A percentile compares a stretch with the other conserved stretches of the same genome.
Conservation (phyloP, 1,140 invertebrate species). For the Brachionus calyciflorus region DNA sequence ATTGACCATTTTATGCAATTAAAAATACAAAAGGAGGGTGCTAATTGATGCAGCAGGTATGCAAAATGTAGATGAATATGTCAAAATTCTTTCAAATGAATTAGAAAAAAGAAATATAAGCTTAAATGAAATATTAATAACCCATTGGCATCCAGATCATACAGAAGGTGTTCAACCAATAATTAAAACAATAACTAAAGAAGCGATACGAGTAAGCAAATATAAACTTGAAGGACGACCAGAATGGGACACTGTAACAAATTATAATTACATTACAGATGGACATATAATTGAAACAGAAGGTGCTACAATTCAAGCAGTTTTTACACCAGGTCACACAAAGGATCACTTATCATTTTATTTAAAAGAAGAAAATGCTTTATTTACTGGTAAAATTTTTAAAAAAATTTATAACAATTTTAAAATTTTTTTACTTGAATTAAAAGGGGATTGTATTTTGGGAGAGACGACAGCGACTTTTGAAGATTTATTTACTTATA, state of each 20-base stretch:
- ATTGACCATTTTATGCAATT: no score
- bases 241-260: slow-evolving; percentile 51
- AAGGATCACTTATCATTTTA: slow-evolving; percentile 82
- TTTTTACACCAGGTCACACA: slow-evolving; percentile 90
- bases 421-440: neutral
- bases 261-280: slow-evolving; percentile 38
- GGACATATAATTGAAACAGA: slow-evolving; percentile 47
- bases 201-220: slow-evolving; percentile 20
- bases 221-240: neutral
- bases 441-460: slow-evolving; percentile 79
- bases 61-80: slow-evolving; percentile 73
- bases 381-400: slow-evolving; percentile 70
- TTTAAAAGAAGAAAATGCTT: slow-evolving; percentile 76
- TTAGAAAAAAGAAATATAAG: slow-evolving; percentile 70
- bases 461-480: slow-evolving; percentile 54
- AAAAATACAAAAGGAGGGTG: slow-evolving; percentile 75
- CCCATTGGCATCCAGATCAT: slow-evolving; percentile 95
- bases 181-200: slow-evolving; percentile 15
- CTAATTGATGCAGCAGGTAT: slow-evolving; percentile 79
- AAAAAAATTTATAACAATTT: neutral
- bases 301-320: slow-evolving; percentile 59
- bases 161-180: slow-evolving; percentile 65
- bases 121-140: slow-evolving; percentile 80
- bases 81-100: slow-evolving; percentile 69
- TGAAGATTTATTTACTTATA: slow-evolving; percentile 79